These are phyloP conservation scores for Drosophila ogumai DNA, from an alignment of 1,140 invertebrate genomes.

Conservation along the genomic window DNA sequence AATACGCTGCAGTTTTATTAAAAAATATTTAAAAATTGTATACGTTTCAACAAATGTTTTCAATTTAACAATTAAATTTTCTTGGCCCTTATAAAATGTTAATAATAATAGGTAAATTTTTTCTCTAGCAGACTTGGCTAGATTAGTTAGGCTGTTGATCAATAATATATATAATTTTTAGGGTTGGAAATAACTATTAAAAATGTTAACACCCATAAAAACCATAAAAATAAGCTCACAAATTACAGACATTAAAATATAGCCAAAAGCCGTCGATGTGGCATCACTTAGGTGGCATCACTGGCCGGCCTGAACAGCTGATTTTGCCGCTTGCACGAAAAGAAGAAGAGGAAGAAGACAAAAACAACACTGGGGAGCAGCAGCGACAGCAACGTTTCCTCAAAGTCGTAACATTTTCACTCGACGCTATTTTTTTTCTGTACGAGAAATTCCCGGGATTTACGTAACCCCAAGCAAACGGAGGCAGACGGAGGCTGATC, in stretches of 20 bases:
- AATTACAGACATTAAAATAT: too few relatives aligned
- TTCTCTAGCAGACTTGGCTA: too few relatives aligned
- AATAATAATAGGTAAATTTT: too few relatives aligned
- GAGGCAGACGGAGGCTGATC: constrained; percentile 1
- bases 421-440: neutral
- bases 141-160: too few relatives aligned
- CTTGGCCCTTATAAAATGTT: too few relatives aligned
- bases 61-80: too few relatives aligned
- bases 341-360: constrained; percentile 1
- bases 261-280: neutral
- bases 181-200: too few relatives aligned
- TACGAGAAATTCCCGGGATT: neutral
- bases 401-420: constrained; percentile 3
- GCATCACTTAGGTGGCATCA: neutral
- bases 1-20: too few relatives aligned
- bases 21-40: too few relatives aligned
- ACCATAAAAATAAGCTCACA: too few relatives aligned
- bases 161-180: too few relatives aligned
- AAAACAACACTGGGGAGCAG: neutral
- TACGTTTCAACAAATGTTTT: too few relatives aligned
- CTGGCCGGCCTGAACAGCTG: constrained; percentile 9
- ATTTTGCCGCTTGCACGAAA: neutral
- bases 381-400: neutral
- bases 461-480: neutral
- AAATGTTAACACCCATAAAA: neutral